Evolutionary conservation across 1,140 invertebrate genomes (phyloP).

Genomic region (Drosophila biarmipes): DNA sequence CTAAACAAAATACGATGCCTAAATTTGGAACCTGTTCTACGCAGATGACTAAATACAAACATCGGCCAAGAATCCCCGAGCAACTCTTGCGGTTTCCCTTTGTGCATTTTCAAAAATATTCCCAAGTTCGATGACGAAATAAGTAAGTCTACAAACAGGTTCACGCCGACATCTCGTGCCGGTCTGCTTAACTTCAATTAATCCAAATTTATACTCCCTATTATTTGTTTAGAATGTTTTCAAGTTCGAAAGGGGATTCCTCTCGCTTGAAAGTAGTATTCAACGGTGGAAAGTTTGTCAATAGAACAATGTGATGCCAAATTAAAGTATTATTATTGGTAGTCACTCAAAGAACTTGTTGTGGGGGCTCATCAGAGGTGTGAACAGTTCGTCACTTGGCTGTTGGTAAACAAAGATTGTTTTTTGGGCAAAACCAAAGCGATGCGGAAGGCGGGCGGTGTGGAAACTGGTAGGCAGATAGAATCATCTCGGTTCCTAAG

Average conservation of each 20-base stretch:
- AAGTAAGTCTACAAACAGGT: conserved; percentile 33
- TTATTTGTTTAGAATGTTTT: conserved; percentile 20
- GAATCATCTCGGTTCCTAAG: conserved; percentile 27
- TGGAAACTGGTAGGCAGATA: conserved; percentile 4
- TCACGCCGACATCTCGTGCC: conserved; percentile 26
- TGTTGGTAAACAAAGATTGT: conserved; percentile 42
- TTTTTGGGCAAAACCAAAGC: conserved; percentile 27
- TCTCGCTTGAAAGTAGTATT: conserved; percentile 23
- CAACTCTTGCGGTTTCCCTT: conserved; percentile 15
- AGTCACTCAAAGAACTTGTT: conserved; percentile 16
- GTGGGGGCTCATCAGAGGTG: conserved; percentile 8
- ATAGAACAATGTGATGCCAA: conserved; percentile 15
- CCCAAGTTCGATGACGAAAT: conserved; percentile 33
- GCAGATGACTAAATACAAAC: conserved; percentile 35
- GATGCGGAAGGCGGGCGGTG: conserved; percentile 23
- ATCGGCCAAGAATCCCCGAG: conserved; percentile 12
- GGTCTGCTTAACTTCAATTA: conserved; percentile 12
- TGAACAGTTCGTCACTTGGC: conserved; percentile 15
- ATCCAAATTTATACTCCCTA: conserved; percentile 29
- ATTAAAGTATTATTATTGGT: background rate
- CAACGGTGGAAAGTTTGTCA: conserved; percentile 2
- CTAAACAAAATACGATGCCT: conserved; percentile 43
- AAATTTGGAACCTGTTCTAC: conserved; percentile 31
- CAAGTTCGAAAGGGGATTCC: conserved; percentile 23
- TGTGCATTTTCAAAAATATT: conserved; percentile 24